Percentiles rank a stretch among this genome's conserved stretches.
phyloP scores from a whole-genome alignment of 2,113 vertebrate genomes.

The Butorides virescens region DNA sequence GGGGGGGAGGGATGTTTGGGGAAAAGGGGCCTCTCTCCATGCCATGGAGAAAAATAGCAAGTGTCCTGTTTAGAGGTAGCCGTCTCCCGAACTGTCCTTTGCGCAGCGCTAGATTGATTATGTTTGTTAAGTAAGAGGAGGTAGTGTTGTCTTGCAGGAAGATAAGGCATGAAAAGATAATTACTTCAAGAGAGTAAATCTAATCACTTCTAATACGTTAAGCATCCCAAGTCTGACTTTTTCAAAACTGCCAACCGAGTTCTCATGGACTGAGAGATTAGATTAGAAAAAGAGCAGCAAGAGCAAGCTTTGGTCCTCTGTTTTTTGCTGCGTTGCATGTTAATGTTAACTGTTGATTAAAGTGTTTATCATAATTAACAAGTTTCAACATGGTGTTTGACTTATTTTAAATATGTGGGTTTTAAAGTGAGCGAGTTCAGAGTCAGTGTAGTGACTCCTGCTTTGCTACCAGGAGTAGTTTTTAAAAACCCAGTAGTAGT shows the following conservation, averaged over 20 bases:
- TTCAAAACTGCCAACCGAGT: not conserved
- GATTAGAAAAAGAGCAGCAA: not conserved
- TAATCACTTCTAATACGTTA: not conserved
- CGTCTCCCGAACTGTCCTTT: not conserved
- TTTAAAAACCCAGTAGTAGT: not conserved
- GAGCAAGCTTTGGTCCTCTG: not conserved
- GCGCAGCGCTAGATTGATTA: not conserved
- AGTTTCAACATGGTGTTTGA: not conserved
- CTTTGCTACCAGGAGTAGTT: not conserved
- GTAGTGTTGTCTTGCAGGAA: not conserved
- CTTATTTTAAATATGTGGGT: not conserved
- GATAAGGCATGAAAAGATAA: not conserved
- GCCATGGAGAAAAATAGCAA: not conserved
- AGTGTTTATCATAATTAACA: not conserved
- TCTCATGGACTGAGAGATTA: not conserved
- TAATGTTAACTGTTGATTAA: not conserved
- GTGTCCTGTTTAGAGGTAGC: not conserved
- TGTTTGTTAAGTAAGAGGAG: not conserved
- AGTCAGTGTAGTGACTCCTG: not conserved
- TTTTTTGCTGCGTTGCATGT: not conserved
- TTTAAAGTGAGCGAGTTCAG: not conserved
- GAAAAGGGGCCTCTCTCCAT: not conserved
- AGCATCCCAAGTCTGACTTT: not conserved
- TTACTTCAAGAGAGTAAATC: not conserved
- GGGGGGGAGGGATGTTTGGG: not conserved